Percentiles rank a stretch among this genome's conserved stretches.
Evolutionary conservation across 1,140 invertebrate species (phyloP).

Genomic region (Ladona fulva): DNA sequence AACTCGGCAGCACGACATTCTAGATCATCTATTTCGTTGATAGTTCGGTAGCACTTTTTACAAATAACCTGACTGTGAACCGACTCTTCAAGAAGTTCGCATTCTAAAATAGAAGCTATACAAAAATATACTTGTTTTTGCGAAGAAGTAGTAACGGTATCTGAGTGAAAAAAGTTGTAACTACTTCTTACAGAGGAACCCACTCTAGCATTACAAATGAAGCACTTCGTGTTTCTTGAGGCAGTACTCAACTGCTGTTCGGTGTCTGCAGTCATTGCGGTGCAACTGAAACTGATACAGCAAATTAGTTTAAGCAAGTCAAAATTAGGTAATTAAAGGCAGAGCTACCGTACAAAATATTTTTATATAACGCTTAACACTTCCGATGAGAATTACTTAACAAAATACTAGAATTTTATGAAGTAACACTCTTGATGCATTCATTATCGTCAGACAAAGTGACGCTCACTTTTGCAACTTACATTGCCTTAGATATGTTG

Average conservation of each 20-base stretch:
- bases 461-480: not conserved
- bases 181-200: not conserved
- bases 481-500: not conserved
- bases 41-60: slow-evolving; percentile 24
- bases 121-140: not conserved
- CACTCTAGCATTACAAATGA: not conserved
- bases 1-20: slow-evolving; percentile 20
- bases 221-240: slow-evolving; percentile 9
- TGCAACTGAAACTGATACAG: not conserved
- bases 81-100: slow-evolving; percentile 19
- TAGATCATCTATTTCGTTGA: slow-evolving; percentile 22
- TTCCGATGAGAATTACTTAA: not conserved
- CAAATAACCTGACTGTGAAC: slow-evolving; percentile 23
- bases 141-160: not conserved
- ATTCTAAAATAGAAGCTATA: slow-evolving; percentile 24
- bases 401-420: not conserved
- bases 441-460: not conserved
- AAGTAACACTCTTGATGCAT: not conserved
- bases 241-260: slow-evolving; percentile 5
- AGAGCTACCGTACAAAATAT: no score
- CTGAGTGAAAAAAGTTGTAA: slow-evolving; percentile 10
- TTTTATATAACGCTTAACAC: not conserved
- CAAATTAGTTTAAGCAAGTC: not conserved
- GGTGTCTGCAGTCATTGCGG: not conserved
- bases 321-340: no score